Conservation (phyloP, 1,140 invertebrate species). For the Drosophila kanapiae region DNA sequence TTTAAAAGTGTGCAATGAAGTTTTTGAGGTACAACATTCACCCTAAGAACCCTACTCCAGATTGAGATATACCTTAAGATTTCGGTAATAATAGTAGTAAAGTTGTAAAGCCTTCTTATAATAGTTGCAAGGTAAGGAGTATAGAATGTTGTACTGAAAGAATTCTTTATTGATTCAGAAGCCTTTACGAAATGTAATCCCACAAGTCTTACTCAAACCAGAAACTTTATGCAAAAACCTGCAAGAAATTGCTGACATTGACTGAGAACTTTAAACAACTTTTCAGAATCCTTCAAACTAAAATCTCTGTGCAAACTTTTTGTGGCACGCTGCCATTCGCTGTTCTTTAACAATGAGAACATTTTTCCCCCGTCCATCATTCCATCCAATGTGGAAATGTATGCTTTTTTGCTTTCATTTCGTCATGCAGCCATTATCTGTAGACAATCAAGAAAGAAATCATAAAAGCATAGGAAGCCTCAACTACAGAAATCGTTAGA, state of each 20-base stretch:
- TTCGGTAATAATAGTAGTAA: not conserved
- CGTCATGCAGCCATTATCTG: slow-evolving; percentile 48
- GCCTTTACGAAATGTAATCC: not conserved
- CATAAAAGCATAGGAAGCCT: slow-evolving; percentile 23
- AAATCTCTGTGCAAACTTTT: slow-evolving; percentile 15
- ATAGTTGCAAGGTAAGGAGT: not conserved
- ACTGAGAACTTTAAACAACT: slow-evolving; percentile 11
- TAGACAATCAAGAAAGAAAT: slow-evolving; percentile 46
- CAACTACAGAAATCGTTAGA: slow-evolving; percentile 44
- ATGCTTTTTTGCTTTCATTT: slow-evolving; percentile 4
- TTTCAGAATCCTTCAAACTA: slow-evolving; percentile 24
- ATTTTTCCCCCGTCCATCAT: slow-evolving; percentile 5
- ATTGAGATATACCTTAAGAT: not conserved
- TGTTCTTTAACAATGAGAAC: slow-evolving; percentile 18
- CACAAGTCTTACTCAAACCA: not conserved
- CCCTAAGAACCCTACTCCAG: too few species aligned
- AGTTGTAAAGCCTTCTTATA: not conserved
- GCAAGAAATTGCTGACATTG: slow-evolving; percentile 5
- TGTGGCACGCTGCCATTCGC: slow-evolving; percentile 8
- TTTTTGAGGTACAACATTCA: too few species aligned
- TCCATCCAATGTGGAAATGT: slow-evolving; percentile 6
- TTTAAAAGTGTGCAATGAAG: too few species aligned
- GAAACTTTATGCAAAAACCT: not conserved
- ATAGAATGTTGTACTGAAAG: not conserved
- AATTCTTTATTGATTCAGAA: not conserved